phyloP scores from a whole-genome alignment of 2,113 vertebrate genomes.

The Sander lucioperca region DNA sequence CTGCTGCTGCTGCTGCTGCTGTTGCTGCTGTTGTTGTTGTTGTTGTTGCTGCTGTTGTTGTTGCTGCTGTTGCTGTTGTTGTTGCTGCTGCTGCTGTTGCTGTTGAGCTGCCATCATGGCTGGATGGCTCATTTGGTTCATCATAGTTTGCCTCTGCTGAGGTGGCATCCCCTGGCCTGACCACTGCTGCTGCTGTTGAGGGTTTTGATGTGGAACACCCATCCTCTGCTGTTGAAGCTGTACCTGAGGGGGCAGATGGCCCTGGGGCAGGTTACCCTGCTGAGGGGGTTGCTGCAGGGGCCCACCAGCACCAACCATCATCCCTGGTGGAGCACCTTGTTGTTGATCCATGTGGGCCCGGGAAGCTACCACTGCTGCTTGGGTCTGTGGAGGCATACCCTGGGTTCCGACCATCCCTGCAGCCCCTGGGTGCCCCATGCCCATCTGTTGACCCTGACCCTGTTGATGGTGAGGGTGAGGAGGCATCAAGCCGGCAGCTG shows the following conservation, averaged over 20 bases:
- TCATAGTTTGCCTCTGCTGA: conserved; percentile 90
- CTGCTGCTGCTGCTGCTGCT: conserved; percentile 70
- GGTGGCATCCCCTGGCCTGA: conserved; percentile 75
- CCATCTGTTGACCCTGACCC: conserved; percentile 87
- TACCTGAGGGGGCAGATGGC: conserved; percentile 70
- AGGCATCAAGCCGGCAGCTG: conserved; percentile 81
- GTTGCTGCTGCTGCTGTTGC: conserved; percentile 84
- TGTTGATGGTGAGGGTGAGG: conserved; percentile 89
- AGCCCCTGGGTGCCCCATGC: conserved; percentile 86
- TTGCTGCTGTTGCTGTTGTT: conserved; percentile 84
- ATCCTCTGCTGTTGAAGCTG: conserved; percentile 88
- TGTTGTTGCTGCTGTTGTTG: conserved; percentile 83
- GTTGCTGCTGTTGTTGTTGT: conserved; percentile 74
- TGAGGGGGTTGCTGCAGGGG: conserved; percentile 76
- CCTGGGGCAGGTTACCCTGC: conserved; percentile 72
- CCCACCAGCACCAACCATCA: conserved; percentile 84
- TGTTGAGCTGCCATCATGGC: conserved; percentile 82
- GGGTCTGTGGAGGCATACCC: conserved; percentile 83
- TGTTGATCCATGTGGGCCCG: conserved; percentile 79
- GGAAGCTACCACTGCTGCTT: conserved; percentile 66
- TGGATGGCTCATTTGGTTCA: conserved; percentile 91
- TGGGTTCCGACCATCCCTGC: conserved; percentile 82
- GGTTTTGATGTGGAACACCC: conserved; percentile 79
- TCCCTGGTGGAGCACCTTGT: conserved; percentile 68
- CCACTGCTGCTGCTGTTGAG: conserved; percentile 82